Evolutionary conservation across 2,113 vertebrate species (phyloP).

Genomic region (Penelope pileata): DNA sequence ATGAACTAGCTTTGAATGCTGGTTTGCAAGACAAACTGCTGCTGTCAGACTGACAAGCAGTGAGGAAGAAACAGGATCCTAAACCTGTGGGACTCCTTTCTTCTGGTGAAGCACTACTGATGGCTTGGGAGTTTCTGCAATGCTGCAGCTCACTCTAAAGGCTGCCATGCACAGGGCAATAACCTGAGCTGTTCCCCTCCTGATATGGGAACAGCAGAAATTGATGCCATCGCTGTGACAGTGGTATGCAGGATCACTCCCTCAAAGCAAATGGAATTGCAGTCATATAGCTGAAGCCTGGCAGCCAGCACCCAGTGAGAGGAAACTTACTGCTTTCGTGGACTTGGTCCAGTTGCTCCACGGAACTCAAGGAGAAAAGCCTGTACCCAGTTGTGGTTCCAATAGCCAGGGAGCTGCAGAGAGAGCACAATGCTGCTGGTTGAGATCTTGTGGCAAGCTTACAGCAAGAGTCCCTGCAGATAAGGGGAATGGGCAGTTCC

Average conservation of each 20-base stretch:
- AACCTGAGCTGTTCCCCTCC: neutral
- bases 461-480: neutral
- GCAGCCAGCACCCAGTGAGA: neutral
- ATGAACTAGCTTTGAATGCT: neutral
- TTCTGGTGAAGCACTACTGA: neutral
- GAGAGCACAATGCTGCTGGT: neutral
- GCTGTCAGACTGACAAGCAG: neutral
- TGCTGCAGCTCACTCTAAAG: neutral
- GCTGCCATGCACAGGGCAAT: neutral
- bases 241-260: neutral
- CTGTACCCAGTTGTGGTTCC: constrained; percentile 90
- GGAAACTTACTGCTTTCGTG: constrained; percentile 90
- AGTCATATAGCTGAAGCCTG: neutral
- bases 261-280: neutral
- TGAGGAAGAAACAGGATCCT: neutral
- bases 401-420: constrained; percentile 88
- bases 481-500: fast-evolving
- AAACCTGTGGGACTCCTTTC: neutral
- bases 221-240: neutral
- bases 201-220: neutral
- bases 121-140: neutral
- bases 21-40: neutral
- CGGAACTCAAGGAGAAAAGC: constrained; percentile 91
- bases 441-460: neutral
- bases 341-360: constrained; percentile 94